Percentiles rank a stretch among this genome's conserved stretches.
phyloP scores from a whole-genome alignment of 2,888 invertebrate species.

The Aricia artaxerxes region DNA sequence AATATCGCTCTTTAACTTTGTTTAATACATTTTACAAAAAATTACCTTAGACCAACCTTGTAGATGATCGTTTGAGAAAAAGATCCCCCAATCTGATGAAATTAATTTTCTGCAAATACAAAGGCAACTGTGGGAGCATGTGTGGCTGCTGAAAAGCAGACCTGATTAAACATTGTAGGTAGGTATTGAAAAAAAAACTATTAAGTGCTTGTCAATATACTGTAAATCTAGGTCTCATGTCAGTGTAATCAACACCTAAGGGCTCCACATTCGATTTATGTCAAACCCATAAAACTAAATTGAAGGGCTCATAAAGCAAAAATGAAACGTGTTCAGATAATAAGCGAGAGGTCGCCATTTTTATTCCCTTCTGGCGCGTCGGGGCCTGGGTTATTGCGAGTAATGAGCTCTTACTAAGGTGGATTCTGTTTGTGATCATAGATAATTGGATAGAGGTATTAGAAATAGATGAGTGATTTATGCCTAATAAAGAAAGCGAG shows the following conservation, averaged over 20 bases:
- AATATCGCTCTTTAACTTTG: too few relatives aligned
- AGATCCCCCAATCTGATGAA: too few relatives aligned
- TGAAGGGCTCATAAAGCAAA: constrained; percentile 26
- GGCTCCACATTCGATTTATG: constrained; percentile 13
- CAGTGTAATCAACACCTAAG: neutral
- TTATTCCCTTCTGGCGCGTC: constrained; percentile 13
- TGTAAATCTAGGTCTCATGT: neutral
- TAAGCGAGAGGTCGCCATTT: constrained; percentile 14
- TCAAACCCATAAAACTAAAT: constrained; percentile 24
- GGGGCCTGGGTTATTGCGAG: neutral
- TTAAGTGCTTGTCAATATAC: too few relatives aligned
- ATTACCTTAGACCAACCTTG: too few relatives aligned
- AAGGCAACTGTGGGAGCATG: too few relatives aligned
- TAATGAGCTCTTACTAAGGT: constrained; percentile 18
- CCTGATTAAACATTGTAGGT: too few relatives aligned
- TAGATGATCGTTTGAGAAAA: too few relatives aligned
- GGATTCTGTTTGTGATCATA: neutral
- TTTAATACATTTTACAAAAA: too few relatives aligned
- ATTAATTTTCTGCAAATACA: too few relatives aligned
- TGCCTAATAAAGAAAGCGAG: neutral
- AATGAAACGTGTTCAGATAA: constrained; percentile 28
- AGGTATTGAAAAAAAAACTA: too few relatives aligned
- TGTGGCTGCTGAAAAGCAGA: too few relatives aligned
- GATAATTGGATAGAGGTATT: constrained; percentile 1
- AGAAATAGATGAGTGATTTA: neutral